A percentile compares a stretch with the other conserved stretches of the same genome.
Conservation (phyloP, 1,140 invertebrate genomes). For the Lordiphosa stackelbergi region DNA sequence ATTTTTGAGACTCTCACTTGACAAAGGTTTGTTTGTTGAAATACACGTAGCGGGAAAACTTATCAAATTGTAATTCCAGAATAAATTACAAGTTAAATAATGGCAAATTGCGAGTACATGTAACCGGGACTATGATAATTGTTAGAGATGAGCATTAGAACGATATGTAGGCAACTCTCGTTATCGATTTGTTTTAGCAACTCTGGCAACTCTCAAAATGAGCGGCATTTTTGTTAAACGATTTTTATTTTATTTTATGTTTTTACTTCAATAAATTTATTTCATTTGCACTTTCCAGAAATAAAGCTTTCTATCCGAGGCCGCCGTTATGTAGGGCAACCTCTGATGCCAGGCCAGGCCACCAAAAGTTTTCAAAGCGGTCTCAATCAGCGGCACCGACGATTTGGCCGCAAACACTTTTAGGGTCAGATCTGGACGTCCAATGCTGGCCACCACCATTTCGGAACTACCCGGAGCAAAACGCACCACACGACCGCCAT, state of each 20-base stretch:
- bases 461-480: slow-evolving; percentile 80
- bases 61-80: too few species aligned
- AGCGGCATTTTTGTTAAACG: too few species aligned
- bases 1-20: too few species aligned
- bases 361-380: slow-evolving; percentile 79
- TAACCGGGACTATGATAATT: too few species aligned
- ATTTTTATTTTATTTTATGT: slow-evolving; percentile 4
- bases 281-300: slow-evolving; percentile 82
- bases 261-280: slow-evolving; percentile 53
- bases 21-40: too few species aligned
- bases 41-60: too few species aligned
- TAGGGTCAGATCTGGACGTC: slow-evolving; percentile 80
- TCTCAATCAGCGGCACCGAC: slow-evolving; percentile 79
- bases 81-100: too few species aligned
- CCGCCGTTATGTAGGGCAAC: slow-evolving; percentile 81
- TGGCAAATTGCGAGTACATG: too few species aligned
- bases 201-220: too few species aligned
- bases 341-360: slow-evolving; percentile 82
- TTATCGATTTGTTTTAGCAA: too few species aligned
- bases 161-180: too few species aligned
- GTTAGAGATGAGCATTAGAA: too few species aligned
- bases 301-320: slow-evolving; percentile 80
- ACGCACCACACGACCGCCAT: slow-evolving; percentile 79
- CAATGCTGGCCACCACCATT: slow-evolving; percentile 80
- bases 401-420: slow-evolving; percentile 81